phyloP scores from a whole-genome alignment of 2,113 vertebrate species.

The Calonectris borealis region DNA sequence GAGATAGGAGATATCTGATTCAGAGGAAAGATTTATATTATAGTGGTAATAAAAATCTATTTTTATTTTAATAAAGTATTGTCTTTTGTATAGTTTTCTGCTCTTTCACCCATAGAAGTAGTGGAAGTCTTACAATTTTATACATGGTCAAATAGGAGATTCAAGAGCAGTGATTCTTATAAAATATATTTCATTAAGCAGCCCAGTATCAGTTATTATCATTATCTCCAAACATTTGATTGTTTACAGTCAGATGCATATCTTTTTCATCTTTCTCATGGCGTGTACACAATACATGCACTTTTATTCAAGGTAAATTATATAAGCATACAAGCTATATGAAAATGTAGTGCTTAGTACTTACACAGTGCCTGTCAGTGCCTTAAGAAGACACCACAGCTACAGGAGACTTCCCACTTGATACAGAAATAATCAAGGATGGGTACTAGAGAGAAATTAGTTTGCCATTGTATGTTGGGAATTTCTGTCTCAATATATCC shows the following conservation, averaged over 20 bases:
- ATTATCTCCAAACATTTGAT: neutral
- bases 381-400: neutral
- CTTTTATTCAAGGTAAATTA: neutral
- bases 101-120: neutral
- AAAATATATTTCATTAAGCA: neutral
- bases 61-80: neutral
- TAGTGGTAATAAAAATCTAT: neutral
- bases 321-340: neutral
- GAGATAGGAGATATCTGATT: neutral
- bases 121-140: neutral
- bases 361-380: neutral
- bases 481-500: neutral
- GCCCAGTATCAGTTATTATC: neutral
- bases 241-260: neutral
- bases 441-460: neutral
- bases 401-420: neutral
- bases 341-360: neutral
- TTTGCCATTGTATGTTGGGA: neutral
- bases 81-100: neutral
- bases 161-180: neutral
- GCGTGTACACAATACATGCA: neutral
- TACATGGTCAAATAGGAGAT: neutral
- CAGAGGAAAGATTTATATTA: neutral
- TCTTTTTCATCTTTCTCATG: neutral
- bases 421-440: neutral